Evolutionary conservation across 1,140 invertebrate species (phyloP), one percentile per base, ranked within the genome.

Genomic region (Apis dorsata): DNA sequence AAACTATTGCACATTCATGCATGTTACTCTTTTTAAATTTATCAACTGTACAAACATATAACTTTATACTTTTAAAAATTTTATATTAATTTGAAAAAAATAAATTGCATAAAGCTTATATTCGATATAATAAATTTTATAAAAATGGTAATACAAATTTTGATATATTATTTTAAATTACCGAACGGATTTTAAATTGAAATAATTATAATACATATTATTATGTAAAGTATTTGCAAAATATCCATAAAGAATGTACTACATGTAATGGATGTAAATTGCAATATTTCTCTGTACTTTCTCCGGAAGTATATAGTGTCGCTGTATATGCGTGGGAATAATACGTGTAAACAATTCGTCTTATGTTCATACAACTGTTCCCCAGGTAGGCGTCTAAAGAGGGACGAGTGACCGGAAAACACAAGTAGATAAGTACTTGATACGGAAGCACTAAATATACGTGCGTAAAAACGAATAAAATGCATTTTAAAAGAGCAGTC

Each of bases 361-460:
- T 66, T 34, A 28, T 15, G 70, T 57, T n/a, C 21, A 34, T 44
- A 51, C 34, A 49, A 75, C 55, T 66, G 73, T 44, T 49, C 49
- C 44, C 17, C 12, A 69, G 49, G 77, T 85, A 75, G 72, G 72
- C 57, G 70, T 80, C n/a, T 13, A 59, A 65, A 21, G 28, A 85
- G 83, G 70, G 57, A 70, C 72, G 63, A 83, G 60, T 80, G 72
- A 88, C 76, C 75, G 71, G 57, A 63, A 76, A 85, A 83, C 69
- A 72, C 57, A 53, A 72, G 34, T 7, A 44, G 34, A 44, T 44
- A 44, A 44, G 51, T 76, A 49, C 65, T 55, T 80, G 19, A 19
- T 77, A 79, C 71, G 66, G 63, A 21, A 77, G 62, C 62, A 81
- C 21, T 34, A 81, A 78, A 69, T 69, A 73, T 57, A 57, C 85